Base-by-base conservation (phyloP, 2,797 vertebrate genomes). In the Poecilia wingei region DNA sequence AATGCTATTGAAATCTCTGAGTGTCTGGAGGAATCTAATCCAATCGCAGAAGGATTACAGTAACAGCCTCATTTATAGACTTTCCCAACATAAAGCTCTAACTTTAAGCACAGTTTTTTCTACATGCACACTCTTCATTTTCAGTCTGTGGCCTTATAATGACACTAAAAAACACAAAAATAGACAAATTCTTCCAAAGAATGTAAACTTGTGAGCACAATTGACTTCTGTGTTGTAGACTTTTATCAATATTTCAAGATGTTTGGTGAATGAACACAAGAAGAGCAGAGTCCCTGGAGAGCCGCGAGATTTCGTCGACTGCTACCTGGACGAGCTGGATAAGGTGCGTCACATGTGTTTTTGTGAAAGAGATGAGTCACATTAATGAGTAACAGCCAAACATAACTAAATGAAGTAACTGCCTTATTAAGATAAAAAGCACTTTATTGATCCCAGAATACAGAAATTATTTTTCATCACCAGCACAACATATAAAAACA, bases 311-410 rank as follows among this genome's bases (percentile, higher is more conserved):
- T 89, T 93, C 55, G 4, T 93, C 25, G 92, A 94, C 85, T 92
- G 90, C 41, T 94, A 94, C n/a, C 82, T 93, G 76, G 93, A 94
- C 74, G 87, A 90, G 81, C 3, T 92, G 70, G 85, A 88, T 2
- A 92, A 92, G 85, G 93, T 88, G 39, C 20, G 76, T 79, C n/a
- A 10, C 7, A 9, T 3, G 6, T 22, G 20, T 25, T 53, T 53
- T 25, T 53, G 28, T 13, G 20, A 53, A 51, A 59, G 8, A 59
- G 3, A 59, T 31, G 12, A 59, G 13, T 4, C 57, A 31, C 28
- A 61, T 31, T 61, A 31, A 31, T 59, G 28, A 61, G 28, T 2
- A 16, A 61, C 5, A 16, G 57, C 13, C 53, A 57, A 57, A 57
- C 53, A 57, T 28, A 57, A 12, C 10, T 57, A 28, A 10, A 12